Percentiles rank a stretch among this genome's conserved stretches.
These are phyloP conservation scores for Petromus typicus DNA, from an alignment of 2,113 vertebrate species.

Conservation along the genomic window DNA sequence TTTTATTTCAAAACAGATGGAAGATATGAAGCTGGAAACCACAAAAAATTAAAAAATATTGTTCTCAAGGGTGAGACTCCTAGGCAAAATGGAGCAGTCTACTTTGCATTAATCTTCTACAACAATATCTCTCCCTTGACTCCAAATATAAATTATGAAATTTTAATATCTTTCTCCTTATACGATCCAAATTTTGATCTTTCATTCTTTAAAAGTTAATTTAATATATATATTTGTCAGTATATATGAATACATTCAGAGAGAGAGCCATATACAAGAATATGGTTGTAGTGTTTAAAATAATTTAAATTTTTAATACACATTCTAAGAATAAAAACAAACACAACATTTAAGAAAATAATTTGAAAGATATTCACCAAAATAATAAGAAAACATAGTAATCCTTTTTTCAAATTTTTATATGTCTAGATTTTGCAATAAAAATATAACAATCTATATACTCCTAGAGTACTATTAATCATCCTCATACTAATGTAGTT, in stretches of 20 bases:
- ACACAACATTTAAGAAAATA: slow-evolving; percentile 20
- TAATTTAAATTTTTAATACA: background rate
- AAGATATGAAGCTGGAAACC: slow-evolving; percentile 9
- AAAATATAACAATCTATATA: background rate
- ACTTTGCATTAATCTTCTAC: background rate
- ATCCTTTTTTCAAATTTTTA: background rate
- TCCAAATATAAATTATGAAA: slow-evolving; percentile 36
- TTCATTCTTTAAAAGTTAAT: background rate
- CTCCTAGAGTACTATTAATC: background rate
- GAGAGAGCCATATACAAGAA: background rate
- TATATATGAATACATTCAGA: background rate
- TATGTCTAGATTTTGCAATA: slow-evolving; percentile 35
- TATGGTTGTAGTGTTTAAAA: slow-evolving; percentile 36
- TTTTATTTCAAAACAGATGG: slow-evolving; percentile 10
- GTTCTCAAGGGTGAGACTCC: background rate
- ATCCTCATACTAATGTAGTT: background rate
- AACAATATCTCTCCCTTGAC: background rate
- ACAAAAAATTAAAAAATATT: background rate
- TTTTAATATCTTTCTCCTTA: slow-evolving; percentile 46
- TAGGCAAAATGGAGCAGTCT: background rate
- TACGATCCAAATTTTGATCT: slow-evolving; percentile 3
- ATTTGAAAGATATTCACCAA: background rate
- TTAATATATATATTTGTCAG: background rate
- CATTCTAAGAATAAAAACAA: slow-evolving; percentile 26
- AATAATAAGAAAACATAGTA: background rate